Evolutionary conservation across 2,797 vertebrate species (phyloP).

Genomic region (Dipus sagitta): DNA sequence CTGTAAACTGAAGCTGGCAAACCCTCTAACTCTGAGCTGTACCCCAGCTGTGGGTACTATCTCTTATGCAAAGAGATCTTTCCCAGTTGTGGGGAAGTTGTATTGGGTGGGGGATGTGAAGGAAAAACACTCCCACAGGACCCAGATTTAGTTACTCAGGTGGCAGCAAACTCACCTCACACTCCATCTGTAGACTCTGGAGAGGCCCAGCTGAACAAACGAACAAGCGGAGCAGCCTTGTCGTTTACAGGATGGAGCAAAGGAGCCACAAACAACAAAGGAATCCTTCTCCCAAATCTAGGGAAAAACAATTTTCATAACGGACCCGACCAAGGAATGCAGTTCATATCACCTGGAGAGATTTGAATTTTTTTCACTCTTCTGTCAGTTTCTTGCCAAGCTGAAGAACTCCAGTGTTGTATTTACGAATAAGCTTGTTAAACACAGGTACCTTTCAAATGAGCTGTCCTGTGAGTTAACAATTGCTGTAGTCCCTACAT

Average conservation of each 20-base stretch:
- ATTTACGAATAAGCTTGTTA: background rate
- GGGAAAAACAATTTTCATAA: conserved; percentile 50
- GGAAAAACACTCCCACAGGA: background rate
- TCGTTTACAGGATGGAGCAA: conserved; percentile 29
- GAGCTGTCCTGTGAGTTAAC: conserved; percentile 53
- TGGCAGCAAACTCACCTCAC: conserved; percentile 61
- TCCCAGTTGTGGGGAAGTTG: conserved; percentile 2
- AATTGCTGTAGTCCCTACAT: conserved; percentile 50
- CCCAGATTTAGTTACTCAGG: conserved; percentile 69
- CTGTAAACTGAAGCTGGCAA: background rate
- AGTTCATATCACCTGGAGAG: background rate
- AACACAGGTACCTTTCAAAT: background rate
- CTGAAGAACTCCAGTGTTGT: background rate
- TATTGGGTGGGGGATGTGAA: background rate
- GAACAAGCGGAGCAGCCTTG: conserved; percentile 59
- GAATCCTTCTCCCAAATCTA: background rate
- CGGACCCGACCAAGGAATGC: background rate
- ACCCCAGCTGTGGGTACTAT: background rate
- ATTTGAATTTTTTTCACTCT: conserved; percentile 39
- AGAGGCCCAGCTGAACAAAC: conserved; percentile 72
- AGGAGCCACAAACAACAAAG: conserved; percentile 11
- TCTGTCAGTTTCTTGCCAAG: conserved; percentile 38
- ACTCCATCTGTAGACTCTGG: conserved; percentile 33
- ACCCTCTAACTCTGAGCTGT: background rate
- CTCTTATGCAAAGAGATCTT: background rate